Evolutionary conservation across 2,888 invertebrate species (phyloP).

Genomic region (Drosophila paranaensis): DNA sequence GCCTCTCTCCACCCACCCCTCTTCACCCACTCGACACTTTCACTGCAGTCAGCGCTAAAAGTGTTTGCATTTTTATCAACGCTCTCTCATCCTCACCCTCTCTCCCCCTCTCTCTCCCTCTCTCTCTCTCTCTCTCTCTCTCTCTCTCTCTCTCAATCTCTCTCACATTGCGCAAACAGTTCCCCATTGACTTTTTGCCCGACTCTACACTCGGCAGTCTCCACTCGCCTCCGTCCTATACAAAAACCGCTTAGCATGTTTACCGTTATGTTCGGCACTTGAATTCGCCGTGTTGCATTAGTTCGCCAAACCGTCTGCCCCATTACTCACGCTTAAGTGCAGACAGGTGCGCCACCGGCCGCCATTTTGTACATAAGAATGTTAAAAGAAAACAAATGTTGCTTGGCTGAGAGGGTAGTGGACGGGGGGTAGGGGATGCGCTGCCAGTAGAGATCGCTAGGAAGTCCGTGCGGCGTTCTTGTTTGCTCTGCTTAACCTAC

Average conservation of each 20-base stretch:
- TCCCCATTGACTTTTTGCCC: constrained; percentile 66
- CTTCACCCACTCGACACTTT: constrained; percentile 26
- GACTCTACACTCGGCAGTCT: constrained; percentile 6
- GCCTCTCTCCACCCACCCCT: background rate
- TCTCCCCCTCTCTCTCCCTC: background rate
- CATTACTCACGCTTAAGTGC: constrained; percentile 67
- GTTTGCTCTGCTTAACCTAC: constrained; percentile 74
- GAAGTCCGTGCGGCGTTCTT: constrained; percentile 40
- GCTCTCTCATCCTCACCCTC: constrained; percentile 28
- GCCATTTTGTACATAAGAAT: constrained; percentile 50
- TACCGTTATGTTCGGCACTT: constrained; percentile 76
- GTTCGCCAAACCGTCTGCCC: constrained; percentile 50
- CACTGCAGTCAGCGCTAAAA: constrained; percentile 52
- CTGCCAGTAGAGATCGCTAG: constrained; percentile 19
- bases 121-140: constrained; percentile 3
- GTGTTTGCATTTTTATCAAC: constrained; percentile 77
- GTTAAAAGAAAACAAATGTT: constrained; percentile 28
- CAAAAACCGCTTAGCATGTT: constrained; percentile 77
- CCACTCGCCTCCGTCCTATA: background rate
- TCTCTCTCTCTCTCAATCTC: background rate
- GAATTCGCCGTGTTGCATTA: constrained; percentile 79
- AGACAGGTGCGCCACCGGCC: constrained; percentile 52
- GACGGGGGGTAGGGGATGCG: background rate
- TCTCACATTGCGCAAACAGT: constrained; percentile 61
- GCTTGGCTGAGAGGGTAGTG: background rate